Percentiles rank a stretch among this genome's conserved stretches.
Conservation (phyloP, 2,797 vertebrate species). For the Streptopelia turtur region DNA sequence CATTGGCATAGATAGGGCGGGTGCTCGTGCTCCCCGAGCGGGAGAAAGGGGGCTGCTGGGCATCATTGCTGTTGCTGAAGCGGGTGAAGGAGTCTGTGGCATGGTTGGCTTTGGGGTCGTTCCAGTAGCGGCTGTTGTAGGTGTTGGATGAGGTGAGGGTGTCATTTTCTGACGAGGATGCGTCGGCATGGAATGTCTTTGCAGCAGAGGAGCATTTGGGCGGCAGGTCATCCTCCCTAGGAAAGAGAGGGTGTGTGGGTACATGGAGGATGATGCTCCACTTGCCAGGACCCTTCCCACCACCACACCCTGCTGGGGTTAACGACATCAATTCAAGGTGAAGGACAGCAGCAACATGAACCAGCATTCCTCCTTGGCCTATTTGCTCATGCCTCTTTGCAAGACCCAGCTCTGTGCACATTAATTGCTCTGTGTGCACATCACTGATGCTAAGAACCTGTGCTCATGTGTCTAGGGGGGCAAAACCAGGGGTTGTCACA, state of each 20-base stretch:
- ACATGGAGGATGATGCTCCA: neutral
- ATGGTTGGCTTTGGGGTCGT: conserved; percentile 88
- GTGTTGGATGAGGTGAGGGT: conserved; percentile 97
- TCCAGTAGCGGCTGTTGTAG: conserved; percentile 97
- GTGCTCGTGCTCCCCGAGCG: conserved; percentile 75
- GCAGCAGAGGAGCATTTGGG: conserved; percentile 88
- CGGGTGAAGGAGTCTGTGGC: conserved; percentile 89
- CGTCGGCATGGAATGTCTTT: conserved; percentile 93
- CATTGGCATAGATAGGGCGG: conserved; percentile 86
- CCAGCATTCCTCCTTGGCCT: neutral
- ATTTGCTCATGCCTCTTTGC: neutral
- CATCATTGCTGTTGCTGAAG: conserved; percentile 86
- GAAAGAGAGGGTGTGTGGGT: conserved; percentile 5
- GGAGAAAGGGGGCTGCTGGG: conserved; percentile 86
- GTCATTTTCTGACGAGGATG: conserved; percentile 96
- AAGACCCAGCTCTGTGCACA: neutral
- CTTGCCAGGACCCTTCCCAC: neutral
- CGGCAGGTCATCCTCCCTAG: conserved; percentile 96
- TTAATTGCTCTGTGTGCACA: neutral
- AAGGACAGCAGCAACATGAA: neutral
- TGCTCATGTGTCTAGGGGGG: neutral
- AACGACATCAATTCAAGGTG: neutral
- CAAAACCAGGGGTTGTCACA: neutral
- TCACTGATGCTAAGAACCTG: neutral
- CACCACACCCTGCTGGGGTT: neutral